Base-by-base conservation (phyloP, 2,888 invertebrate genomes). In the Caenorhabditis doughertyi region DNA sequence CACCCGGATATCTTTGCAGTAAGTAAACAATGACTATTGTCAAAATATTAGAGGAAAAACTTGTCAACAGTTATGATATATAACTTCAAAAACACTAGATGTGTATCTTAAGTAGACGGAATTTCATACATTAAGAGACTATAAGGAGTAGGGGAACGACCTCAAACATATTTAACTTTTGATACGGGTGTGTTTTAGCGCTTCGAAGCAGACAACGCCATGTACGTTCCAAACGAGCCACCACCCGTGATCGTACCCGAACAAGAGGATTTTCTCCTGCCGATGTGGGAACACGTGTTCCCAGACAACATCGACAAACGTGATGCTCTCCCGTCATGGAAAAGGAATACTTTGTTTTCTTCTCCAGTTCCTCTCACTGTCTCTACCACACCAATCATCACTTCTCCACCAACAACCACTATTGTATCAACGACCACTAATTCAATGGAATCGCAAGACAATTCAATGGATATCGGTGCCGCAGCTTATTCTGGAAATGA, bases 121-220 rank as follows among this genome's bases (percentile, higher is more conserved):
- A n/a, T n/a, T 35, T 35, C 35, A 55, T 25, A 25, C 27, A 4
- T n/a, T n/a, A n/a, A n/a, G n/a, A n/a, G n/a, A n/a, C n/a, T n/a
- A n/a, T n/a, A n/a, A n/a, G n/a, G n/a, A n/a, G n/a, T n/a, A n/a
- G n/a, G n/a, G n/a, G n/a, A n/a, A n/a, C n/a, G n/a, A n/a, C n/a
- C n/a, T n/a, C n/a, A n/a, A n/a, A n/a, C n/a, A n/a, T n/a, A n/a
- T n/a, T n/a, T n/a, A n/a, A n/a, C n/a, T n/a, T n/a, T n/a, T n/a
- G n/a, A n/a, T n/a, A n/a, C n/a, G n/a, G n/a, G n/a, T n/a, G n/a
- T 11, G 9, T 39, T 64, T 47, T 21, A 64, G 64, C 29, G 16
- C 1, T 44, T 47, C 32, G 64, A 64, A 64, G 64, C 64, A 2
- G 49, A 64, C 8, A 27, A 25, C 39, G 39, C 60, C 7, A n/a